These are phyloP conservation scores for Poeciliopsis turneri DNA, from an alignment of 2,797 vertebrate species.

Conservation along the genomic window DNA sequence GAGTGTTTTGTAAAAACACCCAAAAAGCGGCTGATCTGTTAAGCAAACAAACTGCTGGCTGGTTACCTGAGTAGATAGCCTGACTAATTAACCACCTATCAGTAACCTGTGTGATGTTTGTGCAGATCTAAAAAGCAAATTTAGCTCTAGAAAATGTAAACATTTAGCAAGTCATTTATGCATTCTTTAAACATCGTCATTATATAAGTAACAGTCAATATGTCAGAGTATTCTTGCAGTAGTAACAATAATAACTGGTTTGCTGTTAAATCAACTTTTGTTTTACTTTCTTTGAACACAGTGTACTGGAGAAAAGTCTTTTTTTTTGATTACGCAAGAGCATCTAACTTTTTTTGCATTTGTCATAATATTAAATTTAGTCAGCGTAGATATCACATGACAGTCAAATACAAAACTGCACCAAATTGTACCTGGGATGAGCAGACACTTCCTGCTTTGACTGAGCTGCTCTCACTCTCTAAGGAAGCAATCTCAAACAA, in stretches of 20 bases:
- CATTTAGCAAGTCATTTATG: not conserved
- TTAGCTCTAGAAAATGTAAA: not conserved
- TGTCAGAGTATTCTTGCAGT: not conserved
- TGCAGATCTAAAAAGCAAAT: not conserved
- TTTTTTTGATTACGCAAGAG: not conserved
- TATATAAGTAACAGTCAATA: not conserved
- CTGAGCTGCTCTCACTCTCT: slow-evolving; percentile 67
- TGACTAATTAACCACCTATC: not conserved
- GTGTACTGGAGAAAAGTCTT: not conserved
- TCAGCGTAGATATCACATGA: not conserved
- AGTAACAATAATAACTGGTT: not conserved
- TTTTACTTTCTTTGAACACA: not conserved
- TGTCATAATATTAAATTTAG: not conserved
- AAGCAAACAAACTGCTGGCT: not conserved
- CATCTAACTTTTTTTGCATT: not conserved
- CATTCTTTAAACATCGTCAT: not conserved
- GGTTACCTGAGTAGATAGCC: not conserved
- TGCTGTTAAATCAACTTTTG: not conserved
- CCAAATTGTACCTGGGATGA: slow-evolving; percentile 7
- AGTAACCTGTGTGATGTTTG: not conserved
- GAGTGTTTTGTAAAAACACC: not conserved
- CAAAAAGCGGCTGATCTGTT: not conserved
- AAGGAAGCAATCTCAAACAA: slow-evolving; percentile 83
- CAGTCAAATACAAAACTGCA: not conserved
- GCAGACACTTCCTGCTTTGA: slow-evolving; percentile 34